These are phyloP conservation scores for Fabriciana adippe DNA, from an alignment of 2,888 invertebrate species.

Conservation along the genomic window DNA sequence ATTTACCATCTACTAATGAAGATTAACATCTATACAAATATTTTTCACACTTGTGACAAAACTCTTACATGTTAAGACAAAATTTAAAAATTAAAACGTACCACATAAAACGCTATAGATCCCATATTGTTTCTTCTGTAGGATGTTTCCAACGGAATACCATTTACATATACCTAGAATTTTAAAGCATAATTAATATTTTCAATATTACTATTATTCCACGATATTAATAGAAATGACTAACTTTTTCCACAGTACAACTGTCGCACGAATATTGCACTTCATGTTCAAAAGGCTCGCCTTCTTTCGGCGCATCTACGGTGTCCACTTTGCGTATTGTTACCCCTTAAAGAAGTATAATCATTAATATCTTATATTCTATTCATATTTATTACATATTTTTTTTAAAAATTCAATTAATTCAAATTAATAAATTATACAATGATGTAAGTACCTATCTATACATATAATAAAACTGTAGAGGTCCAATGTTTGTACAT, in stretches of 20 bases:
- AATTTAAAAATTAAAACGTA: slow-evolving; percentile 36
- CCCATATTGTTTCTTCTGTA: slow-evolving; percentile 43
- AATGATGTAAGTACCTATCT: too few species aligned
- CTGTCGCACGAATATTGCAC: slow-evolving; percentile 46
- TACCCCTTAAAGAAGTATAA: slow-evolving; percentile 42
- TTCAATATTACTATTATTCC: background rate
- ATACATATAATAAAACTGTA: too few species aligned
- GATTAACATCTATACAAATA: too few species aligned
- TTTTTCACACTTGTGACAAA: too few species aligned
- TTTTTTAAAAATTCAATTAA: too few species aligned
- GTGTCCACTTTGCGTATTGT: slow-evolving; percentile 35
- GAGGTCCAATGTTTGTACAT: too few species aligned
- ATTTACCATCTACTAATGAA: too few species aligned
- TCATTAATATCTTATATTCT: too few species aligned
- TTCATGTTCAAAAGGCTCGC: slow-evolving; percentile 53
- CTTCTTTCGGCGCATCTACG: slow-evolving; percentile 45
- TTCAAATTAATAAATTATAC: too few species aligned
- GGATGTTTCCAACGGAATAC: slow-evolving; percentile 48
- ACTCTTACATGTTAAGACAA: background rate
- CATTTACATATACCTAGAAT: slow-evolving; percentile 53
- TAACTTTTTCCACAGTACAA: slow-evolving; percentile 54
- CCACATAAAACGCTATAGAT: slow-evolving; percentile 49
- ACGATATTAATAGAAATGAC: background rate
- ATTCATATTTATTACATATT: too few species aligned
- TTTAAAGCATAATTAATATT: background rate